Evolutionary conservation across 2,888 invertebrate genomes (phyloP).

Genomic region (Chloroclysta siterata): DNA sequence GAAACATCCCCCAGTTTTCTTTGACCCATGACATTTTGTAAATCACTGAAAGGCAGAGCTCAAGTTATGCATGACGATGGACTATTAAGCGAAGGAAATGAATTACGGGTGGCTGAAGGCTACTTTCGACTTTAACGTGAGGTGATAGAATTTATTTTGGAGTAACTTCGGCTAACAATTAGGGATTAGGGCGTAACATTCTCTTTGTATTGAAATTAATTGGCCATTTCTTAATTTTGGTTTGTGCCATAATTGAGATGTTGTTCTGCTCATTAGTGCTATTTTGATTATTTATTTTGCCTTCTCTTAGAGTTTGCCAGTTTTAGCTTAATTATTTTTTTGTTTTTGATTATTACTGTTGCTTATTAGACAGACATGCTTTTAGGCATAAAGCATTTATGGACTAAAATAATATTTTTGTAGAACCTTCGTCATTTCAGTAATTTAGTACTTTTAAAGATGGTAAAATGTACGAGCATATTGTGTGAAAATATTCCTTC

Average conservation of each 20-base stretch:
- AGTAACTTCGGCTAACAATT: conserved; percentile 37
- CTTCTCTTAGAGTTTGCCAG: neutral
- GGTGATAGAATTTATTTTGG: conserved; percentile 38
- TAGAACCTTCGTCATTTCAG: no score
- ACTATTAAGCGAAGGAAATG: conserved; percentile 52
- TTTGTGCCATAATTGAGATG: conserved; percentile 52
- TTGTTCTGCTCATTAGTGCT: conserved; percentile 23
- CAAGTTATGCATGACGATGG: conserved; percentile 47
- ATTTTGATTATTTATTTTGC: conserved; percentile 11
- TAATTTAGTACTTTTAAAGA: no score
- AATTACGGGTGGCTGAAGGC: conserved; percentile 45
- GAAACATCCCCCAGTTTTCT: conserved; percentile 43
- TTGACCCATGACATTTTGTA: conserved; percentile 28
- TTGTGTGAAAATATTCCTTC: no score
- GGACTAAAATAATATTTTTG: no score
- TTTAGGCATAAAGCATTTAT: no score
- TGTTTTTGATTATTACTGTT: neutral
- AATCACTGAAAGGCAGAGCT: conserved; percentile 34
- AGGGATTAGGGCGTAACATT: conserved; percentile 55
- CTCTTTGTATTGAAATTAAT: conserved; percentile 63
- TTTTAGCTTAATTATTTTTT: neutral
- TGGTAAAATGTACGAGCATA: no score
- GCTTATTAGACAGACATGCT: no score
- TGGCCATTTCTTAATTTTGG: conserved; percentile 53
- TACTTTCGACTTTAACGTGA: conserved; percentile 42